phyloP scores from a whole-genome alignment of 2,888 invertebrate species.

The Odontocerum albicorne region DNA sequence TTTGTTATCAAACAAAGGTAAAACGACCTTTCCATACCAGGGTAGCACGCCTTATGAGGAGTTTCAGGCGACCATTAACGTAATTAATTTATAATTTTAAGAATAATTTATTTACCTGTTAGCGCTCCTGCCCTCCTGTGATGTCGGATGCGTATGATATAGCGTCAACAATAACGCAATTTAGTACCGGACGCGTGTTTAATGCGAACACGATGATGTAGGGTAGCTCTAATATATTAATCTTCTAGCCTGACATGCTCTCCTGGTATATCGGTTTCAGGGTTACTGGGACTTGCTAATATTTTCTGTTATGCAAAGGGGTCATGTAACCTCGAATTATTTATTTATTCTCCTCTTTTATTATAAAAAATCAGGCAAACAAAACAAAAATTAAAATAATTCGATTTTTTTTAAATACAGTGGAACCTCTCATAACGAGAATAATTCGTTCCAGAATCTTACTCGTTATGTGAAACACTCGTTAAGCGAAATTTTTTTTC shows the following conservation, averaged over 20 bases:
- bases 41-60: conserved; percentile 8
- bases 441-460: too few species aligned
- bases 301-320: not conserved
- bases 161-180: conserved; percentile 18
- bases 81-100: conserved; percentile 34
- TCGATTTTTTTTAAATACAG: too few species aligned
- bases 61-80: conserved; percentile 27
- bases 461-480: too few species aligned
- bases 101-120: conserved; percentile 28
- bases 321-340: too few species aligned
- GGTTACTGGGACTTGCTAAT: not conserved
- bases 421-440: too few species aligned
- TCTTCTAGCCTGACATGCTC: conserved; percentile 11
- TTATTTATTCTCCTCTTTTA: conserved; percentile 2
- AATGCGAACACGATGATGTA: conserved; percentile 8
- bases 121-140: conserved; percentile 9
- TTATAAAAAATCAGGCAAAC: not conserved
- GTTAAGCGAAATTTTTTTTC: too few species aligned
- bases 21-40: too few species aligned
- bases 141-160: conserved; percentile 20
- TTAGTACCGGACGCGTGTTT: conserved; percentile 14
- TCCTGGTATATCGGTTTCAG: conserved; percentile 10
- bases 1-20: too few species aligned
- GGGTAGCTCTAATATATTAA: conserved; percentile 4
- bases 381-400: too few species aligned